Base-by-base conservation (phyloP, 2,113 vertebrate genomes). In the Chionomys nivalis region DNA sequence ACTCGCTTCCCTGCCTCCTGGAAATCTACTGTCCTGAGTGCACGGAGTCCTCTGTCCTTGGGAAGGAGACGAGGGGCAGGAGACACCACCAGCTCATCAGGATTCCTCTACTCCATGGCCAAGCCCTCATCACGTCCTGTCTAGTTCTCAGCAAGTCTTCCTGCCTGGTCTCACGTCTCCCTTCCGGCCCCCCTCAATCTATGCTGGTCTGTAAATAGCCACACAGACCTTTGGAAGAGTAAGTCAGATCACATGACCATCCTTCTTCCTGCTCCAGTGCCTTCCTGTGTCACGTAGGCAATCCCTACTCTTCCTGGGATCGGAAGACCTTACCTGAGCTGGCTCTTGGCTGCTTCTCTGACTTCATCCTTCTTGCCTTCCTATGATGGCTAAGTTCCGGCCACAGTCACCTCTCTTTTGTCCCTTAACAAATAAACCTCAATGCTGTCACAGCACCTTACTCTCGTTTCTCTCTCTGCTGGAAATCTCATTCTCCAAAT, bases 371-470 rank as follows among this genome's bases (percentile, higher is more conserved):
- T 63, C 92, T 49, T 26, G 33, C 5, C 31, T 89, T 82, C 24
- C 58, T 6, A 33, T 68, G 28, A 88, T 58, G 19, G 31, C n/a
- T 14, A 92, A 92, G 42, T 21, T 92, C 42, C 47, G 89, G 70
- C 47, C 14, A 81, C 72, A 55, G 19, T 89, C 33, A 83, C 7
- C 7, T 75, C 86, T 92, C 75, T 73, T 96, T 90, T 44, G 28
- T 36, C 21, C 66, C 81, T 89, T 91, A 75, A 79, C 52, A 94
- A 94, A n/a, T 14, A 95, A 94, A 90, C 92, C 73, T 88, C 55
- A 63, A 4, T 23, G 76, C 58, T 94, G 78, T 63, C 83, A 87
- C 89, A 77, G 87, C 72, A 95, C 23, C 79, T 97, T 76, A 76
- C 14, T 28, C 87, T 93, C 52, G 4, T 39, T 87, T 5, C 78